Evolutionary conservation across 2,113 vertebrate species (phyloP).

Genomic region (Microtus pennsylvanicus): DNA sequence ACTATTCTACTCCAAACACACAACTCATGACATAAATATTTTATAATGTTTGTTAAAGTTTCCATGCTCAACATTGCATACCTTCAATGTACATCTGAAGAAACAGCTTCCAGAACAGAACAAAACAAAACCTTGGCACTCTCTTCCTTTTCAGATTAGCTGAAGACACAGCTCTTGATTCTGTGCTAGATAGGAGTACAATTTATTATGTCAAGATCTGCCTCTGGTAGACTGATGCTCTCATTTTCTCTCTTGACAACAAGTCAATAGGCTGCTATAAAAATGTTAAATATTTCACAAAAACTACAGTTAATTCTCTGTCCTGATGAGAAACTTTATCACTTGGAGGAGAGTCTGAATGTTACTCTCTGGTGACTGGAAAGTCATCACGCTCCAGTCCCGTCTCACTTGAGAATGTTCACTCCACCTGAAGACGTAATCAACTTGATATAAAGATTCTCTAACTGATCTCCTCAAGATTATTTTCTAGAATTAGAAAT

Average conservation of each 20-base stretch:
- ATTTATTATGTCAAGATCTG: background rate
- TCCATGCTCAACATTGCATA: background rate
- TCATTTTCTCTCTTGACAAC: background rate
- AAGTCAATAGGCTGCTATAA: background rate
- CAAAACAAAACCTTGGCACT: background rate
- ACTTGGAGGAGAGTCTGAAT: background rate
- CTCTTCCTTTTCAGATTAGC: background rate
- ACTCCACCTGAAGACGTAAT: background rate
- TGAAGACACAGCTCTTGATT: background rate
- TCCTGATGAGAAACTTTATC: background rate
- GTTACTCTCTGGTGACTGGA: background rate
- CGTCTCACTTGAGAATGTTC: background rate
- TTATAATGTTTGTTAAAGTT: slow-evolving; percentile 5
- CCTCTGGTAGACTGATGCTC: background rate
- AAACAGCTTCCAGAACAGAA: background rate
- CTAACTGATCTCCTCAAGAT: background rate
- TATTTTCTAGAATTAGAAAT: background rate
- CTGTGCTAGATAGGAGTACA: background rate
- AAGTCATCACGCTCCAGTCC: fast-evolving
- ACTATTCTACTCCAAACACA: background rate
- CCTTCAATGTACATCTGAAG: background rate
- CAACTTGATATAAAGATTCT: background rate
- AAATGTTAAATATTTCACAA: background rate
- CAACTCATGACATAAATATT: background rate
- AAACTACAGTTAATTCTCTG: background rate